A percentile compares a stretch with the other conserved stretches of the same genome.
These are phyloP conservation scores for Helogale parvula DNA, from an alignment of 2,113 vertebrate species.

Conservation along the genomic window DNA sequence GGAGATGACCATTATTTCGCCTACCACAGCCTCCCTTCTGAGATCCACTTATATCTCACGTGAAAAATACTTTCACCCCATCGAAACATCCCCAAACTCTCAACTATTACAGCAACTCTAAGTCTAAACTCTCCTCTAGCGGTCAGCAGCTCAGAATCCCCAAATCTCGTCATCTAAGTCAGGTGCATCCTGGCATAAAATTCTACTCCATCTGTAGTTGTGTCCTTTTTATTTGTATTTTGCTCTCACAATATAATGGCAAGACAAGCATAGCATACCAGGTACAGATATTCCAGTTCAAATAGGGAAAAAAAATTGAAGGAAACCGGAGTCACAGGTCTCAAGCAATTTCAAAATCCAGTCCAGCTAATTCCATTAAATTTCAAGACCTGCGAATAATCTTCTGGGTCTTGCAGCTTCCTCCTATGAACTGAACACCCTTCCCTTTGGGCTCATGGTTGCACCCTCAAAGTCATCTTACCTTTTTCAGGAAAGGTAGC, in stretches of 20 bases:
- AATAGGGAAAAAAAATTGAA: not conserved
- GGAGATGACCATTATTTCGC: not conserved
- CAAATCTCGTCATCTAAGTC: constrained; percentile 10
- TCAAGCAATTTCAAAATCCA: constrained; percentile 35
- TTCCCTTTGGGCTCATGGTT: not conserved
- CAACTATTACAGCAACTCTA: not conserved
- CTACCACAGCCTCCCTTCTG: not conserved
- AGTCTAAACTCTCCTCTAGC: not conserved
- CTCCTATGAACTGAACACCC: not conserved
- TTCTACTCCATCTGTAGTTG: not conserved
- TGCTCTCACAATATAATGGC: not conserved
- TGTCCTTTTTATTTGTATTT: not conserved
- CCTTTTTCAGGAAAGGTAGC: constrained; percentile 14
- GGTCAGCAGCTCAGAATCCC: constrained; percentile 4
- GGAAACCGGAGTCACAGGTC: not conserved
- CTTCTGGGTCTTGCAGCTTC: not conserved
- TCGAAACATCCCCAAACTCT: not conserved
- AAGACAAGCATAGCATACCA: not conserved
- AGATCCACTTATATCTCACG: constrained; percentile 1
- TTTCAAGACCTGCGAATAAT: not conserved
- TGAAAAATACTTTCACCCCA: not conserved
- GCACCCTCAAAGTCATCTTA: not conserved
- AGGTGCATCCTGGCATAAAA: not conserved
- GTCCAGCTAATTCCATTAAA: not conserved
- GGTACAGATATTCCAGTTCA: not conserved